Evolutionary conservation across 2,797 vertebrate species (phyloP).

Genomic region (Loriculus beryllinus): DNA sequence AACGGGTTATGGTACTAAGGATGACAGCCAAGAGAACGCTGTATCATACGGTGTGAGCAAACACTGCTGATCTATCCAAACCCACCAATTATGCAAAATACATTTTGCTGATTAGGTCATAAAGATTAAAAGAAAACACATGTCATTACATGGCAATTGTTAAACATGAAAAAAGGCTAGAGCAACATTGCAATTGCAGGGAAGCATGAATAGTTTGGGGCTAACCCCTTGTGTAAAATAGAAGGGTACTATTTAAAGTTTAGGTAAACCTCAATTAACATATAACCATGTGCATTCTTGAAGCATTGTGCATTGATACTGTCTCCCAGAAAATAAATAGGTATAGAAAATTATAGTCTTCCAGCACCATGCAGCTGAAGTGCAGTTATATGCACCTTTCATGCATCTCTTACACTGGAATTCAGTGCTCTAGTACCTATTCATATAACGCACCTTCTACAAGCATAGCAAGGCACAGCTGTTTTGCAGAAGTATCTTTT

Average conservation of each 20-base stretch:
- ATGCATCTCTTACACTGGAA: background rate
- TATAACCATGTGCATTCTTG: background rate
- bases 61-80: background rate
- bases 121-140: background rate
- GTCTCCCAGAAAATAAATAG: background rate
- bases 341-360: background rate
- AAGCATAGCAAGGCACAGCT: background rate
- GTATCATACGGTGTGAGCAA: background rate
- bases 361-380: background rate
- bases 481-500: background rate
- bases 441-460: background rate
- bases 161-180: background rate
- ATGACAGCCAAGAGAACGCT: background rate
- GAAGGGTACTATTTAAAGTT: background rate
- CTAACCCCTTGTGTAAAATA: background rate
- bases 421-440: background rate
- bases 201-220: background rate
- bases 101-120: background rate
- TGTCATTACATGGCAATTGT: background rate
- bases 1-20: background rate
- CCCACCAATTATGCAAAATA: background rate
- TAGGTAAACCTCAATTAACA: background rate
- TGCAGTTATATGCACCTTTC: background rate
- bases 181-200: background rate
- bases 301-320: background rate